Evolutionary conservation across 1,140 invertebrate species (phyloP), one percentile per base, ranked within the genome.

Genomic region (Acyrthosiphon pisum): DNA sequence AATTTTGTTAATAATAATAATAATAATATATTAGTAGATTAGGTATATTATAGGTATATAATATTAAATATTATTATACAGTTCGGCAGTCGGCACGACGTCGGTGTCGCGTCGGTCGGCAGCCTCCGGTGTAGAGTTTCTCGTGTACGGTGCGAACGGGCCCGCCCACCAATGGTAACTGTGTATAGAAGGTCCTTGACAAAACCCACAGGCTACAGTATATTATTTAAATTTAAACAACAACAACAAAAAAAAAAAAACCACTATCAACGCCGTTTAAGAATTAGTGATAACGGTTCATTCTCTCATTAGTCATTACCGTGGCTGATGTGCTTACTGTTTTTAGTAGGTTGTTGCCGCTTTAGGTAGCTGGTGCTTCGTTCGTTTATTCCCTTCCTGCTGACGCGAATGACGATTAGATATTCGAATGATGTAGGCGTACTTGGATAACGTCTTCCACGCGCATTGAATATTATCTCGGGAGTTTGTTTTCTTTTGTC

Each of bases 261-360:
- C n/a, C n/a, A 76, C 18, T 76, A 76, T 76, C 60, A 76, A 18
- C 60, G n/a, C n/a, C n/a, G 60, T 68, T 68, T 68, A 68, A 0
- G 30, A 76, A 76, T 76, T 76, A 76, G 60, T 76, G 60, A 76
- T 76, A 76, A 76, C 60, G 60, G 60, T 76, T 76, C 60, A 76
- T 76, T 76, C 60, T n/a, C 60, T 76, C 60, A 76, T 76, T 35
- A 35, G 60, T 76, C 60, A 35, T n/a, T 76, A 76, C 60, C 14
- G 60, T 18, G 14, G n/a, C 14, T 23, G 14, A 18, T 76, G 60
- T 76, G 4, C 60, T 6, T 6, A n/a, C 30, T 76, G 30, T 18
- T 26, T 26, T 56, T 56, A 56, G 56, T 56, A 35, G 30, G 60
- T 76, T n/a, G 60, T 76, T 18, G 60, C 26, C 60, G 60, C 26